Evolutionary conservation across 2,797 vertebrate genomes (phyloP).

Genomic region (Sebastes ruberrimus): DNA sequence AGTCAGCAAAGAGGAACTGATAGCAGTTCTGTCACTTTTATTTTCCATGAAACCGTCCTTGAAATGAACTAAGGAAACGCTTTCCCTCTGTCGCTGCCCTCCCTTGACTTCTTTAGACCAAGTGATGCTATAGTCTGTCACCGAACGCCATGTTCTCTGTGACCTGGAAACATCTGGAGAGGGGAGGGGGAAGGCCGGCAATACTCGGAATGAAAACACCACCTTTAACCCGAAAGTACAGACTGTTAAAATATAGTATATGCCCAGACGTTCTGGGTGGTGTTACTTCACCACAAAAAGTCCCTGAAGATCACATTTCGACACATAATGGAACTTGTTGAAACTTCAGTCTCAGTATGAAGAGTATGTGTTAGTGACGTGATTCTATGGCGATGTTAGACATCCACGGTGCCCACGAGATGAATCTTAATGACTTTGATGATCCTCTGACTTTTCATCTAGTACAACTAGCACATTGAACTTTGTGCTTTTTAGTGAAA

Average conservation of each 20-base stretch:
- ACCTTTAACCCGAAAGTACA: constrained; percentile 15
- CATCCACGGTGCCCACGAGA: neutral
- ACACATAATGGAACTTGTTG: neutral
- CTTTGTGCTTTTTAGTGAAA: neutral
- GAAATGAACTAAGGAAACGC: constrained; percentile 36
- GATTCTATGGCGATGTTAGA: neutral
- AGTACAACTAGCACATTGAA: neutral
- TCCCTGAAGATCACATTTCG: neutral
- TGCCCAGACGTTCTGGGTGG: neutral
- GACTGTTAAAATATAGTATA: neutral
- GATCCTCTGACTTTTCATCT: no score
- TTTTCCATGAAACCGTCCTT: constrained; percentile 34
- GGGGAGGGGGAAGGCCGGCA: neutral
- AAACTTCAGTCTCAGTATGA: neutral
- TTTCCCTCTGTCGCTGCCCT: constrained; percentile 10
- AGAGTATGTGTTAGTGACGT: neutral
- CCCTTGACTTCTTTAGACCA: neutral
- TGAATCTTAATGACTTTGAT: neutral
- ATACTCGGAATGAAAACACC: constrained; percentile 13
- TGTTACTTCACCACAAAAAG: neutral
- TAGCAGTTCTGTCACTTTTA: neutral
- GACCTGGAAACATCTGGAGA: constrained; percentile 79
- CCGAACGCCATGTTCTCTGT: constrained; percentile 19
- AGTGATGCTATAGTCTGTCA: constrained; percentile 22
- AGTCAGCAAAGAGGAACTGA: constrained; percentile 10